Evolutionary conservation across 2,797 vertebrate genomes (phyloP).

Genomic region (Microctenopoma steveboyesi): DNA sequence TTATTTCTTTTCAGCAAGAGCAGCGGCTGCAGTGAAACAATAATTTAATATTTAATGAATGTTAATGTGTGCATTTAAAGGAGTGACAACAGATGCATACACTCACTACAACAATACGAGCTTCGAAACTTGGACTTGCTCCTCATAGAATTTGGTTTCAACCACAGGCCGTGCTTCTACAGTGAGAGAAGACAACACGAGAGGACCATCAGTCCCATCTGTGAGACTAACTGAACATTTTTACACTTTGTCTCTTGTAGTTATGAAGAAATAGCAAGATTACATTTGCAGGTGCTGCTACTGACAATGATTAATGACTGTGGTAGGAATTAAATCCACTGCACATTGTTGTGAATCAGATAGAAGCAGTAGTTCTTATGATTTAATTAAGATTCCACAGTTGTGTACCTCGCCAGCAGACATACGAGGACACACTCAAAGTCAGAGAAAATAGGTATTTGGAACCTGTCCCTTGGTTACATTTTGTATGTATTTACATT

Average conservation of each 20-base stretch:
- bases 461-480: no score
- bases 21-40: no score
- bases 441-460: background rate
- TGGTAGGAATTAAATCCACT: background rate
- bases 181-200: background rate
- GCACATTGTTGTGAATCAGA: background rate
- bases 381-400: constrained; percentile 16
- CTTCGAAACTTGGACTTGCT: no score
- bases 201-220: background rate
- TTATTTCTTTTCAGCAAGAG: no score
- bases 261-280: background rate
- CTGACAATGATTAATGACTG: background rate
- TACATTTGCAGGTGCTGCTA: constrained; percentile 13
- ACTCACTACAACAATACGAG: no score
- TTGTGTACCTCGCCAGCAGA: background rate
- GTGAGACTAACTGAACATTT: background rate
- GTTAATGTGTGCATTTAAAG: no score
- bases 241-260: background rate
- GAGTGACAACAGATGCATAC: no score
- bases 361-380: background rate
- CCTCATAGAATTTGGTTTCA: no score
- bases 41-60: no score
- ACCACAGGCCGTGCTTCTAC: background rate
- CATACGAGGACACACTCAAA: no score
- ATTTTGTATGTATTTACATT: no score